Evolutionary conservation across 2,113 vertebrate genomes (phyloP).

Genomic region (Eulemur rufifrons): DNA sequence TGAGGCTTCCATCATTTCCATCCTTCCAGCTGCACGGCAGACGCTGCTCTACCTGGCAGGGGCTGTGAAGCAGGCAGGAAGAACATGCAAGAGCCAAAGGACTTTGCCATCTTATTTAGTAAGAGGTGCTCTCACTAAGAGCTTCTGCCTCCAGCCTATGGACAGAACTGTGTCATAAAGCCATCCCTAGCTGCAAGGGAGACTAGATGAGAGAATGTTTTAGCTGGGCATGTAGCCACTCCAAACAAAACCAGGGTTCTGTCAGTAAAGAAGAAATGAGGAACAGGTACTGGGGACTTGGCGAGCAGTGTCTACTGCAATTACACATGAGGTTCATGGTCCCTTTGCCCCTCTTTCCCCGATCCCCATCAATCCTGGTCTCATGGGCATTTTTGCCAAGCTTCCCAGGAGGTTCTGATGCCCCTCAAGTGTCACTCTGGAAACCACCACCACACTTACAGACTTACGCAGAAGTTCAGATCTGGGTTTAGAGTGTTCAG

Average conservation of each 20-base stretch:
- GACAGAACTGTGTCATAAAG: neutral
- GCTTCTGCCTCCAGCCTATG: neutral
- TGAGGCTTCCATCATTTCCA: neutral
- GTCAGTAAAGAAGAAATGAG: neutral
- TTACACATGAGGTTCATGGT: neutral
- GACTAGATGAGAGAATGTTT: neutral
- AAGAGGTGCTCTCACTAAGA: neutral
- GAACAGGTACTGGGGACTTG: neutral
- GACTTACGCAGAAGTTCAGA: neutral
- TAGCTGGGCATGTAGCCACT: neutral
- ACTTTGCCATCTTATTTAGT: neutral
- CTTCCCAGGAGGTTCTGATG: neutral
- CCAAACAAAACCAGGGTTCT: constrained; percentile 10
- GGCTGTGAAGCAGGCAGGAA: neutral
- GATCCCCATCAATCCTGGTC: neutral
- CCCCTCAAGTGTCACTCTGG: neutral
- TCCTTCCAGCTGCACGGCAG: neutral
- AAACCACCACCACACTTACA: neutral
- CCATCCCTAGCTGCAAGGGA: neutral
- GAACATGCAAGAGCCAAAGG: neutral
- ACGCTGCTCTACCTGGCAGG: neutral
- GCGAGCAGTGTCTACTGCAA: neutral
- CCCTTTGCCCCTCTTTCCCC: neutral
- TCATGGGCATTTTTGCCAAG: neutral
- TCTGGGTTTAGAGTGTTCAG: neutral